Percentiles rank a stretch among this genome's conserved stretches.
Evolutionary conservation across 1,140 invertebrate species (phyloP).

Genomic region (Delia radicum): DNA sequence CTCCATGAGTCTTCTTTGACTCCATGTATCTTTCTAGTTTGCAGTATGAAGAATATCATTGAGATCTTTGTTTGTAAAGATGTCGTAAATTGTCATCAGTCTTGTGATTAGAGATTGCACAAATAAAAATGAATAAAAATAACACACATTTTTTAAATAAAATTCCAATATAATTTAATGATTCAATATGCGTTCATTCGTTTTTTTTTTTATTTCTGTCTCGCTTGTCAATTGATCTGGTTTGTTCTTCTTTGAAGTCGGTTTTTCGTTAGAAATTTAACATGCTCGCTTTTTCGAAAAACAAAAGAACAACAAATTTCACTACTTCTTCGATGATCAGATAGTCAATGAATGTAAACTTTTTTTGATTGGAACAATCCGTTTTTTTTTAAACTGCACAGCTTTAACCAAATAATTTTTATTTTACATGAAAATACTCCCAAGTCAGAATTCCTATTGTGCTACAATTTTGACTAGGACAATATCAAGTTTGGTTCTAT

Average conservation of each 20-base stretch:
- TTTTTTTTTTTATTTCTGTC: background rate
- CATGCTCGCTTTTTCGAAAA: background rate
- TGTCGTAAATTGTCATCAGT: background rate
- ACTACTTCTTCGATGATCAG: too few relatives aligned
- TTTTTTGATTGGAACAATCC: too few relatives aligned
- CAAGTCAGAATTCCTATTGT: too few relatives aligned
- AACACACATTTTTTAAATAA: background rate
- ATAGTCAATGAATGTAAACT: too few relatives aligned
- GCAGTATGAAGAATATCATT: background rate
- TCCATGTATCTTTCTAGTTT: background rate
- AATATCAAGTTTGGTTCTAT: too few relatives aligned
- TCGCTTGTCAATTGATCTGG: background rate
- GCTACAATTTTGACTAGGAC: too few relatives aligned
- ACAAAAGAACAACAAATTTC: background rate
- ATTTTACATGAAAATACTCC: too few relatives aligned
- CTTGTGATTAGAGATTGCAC: background rate
- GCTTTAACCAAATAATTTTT: too few relatives aligned
- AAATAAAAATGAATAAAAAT: background rate
- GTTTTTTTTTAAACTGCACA: too few relatives aligned
- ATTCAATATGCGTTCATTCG: background rate
- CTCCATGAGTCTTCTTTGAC: background rate
- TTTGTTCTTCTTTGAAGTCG: background rate
- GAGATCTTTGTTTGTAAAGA: too few relatives aligned
- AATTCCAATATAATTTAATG: constrained; percentile 16
- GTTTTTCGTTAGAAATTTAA: background rate